Evolutionary conservation across 2,113 vertebrate species (phyloP).

Genomic region (Limnothrissa miodon): DNA sequence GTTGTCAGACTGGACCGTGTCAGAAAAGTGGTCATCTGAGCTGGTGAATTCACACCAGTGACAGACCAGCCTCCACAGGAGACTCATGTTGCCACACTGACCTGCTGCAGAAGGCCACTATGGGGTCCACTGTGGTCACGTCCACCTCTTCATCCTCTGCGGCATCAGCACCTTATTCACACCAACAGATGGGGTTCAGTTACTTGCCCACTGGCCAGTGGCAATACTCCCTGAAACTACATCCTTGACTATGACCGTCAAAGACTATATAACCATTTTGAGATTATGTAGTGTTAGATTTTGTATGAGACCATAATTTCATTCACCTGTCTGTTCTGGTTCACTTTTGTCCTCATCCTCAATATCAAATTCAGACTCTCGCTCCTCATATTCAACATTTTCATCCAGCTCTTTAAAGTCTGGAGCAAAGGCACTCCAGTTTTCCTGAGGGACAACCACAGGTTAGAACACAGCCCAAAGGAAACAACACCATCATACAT

Average conservation of each 20-base stretch:
- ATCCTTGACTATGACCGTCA: background rate
- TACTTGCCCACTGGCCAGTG: background rate
- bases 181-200: background rate
- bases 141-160: slow-evolving; percentile 97
- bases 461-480: background rate
- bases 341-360: slow-evolving; percentile 99
- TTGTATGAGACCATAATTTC: background rate
- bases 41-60: background rate
- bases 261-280: background rate
- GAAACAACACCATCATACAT: background rate
- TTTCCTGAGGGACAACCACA: slow-evolving; percentile 77
- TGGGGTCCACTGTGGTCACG: slow-evolving; percentile 94
- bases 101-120: slow-evolving; percentile 97
- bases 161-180: slow-evolving; percentile 83
- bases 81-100: slow-evolving; percentile 41
- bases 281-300: background rate
- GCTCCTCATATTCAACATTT: slow-evolving; percentile 96
- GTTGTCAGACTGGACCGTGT: background rate
- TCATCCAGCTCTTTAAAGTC: slow-evolving; percentile 99
- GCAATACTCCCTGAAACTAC: too few relatives aligned
- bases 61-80: background rate
- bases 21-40: background rate
- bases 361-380: slow-evolving; percentile 97
- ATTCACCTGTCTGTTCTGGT: slow-evolving; percentile 91
- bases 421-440: slow-evolving; percentile 98